Evolutionary conservation across 2,888 invertebrate genomes (phyloP), one percentile per base, ranked within the genome.

Genomic region (Gymnocheta viridis): DNA sequence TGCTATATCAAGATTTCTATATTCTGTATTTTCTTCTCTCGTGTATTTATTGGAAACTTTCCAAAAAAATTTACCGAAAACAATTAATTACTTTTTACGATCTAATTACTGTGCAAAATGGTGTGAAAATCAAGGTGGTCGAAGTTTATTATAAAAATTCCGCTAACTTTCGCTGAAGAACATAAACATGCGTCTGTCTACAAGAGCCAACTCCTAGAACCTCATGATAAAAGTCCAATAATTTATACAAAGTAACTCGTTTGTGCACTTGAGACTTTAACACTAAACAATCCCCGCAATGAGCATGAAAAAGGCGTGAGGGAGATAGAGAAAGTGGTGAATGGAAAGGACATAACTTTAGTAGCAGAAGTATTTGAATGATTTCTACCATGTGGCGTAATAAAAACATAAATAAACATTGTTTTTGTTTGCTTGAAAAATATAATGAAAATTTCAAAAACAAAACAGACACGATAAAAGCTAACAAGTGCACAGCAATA

Each of bases 261-360:
- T 70, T 70, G 49, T 67, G 72, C 72, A 78, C 82, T 82, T 78
- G 77, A 77, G 72, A 77, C 82, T 67, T 47, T 58, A 67, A 38
- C 67, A 49, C 27, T 51, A 17, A 44, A 64, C 27, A 51, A 24
- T 60, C 22, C 17, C 2, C 12, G 22, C 19, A 44, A 56, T 29
- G 56, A 4, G 29, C 41, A 14, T 22, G 49, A 22, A 14, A 17
- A 24, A 58, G n/a, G 7, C 6, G 29, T 14, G 9, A 12, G n/a
- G 24, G 14, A 72, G 12, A 32, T 5, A 41, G 35, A 51, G 27
- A 69, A 69, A 69, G 38, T 56, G 60, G 12, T 38, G 22, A 2
- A 35, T 12, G 19, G 35, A 38, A 38, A 44, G 47, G 27, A 44
- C 32, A 49, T 9, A 19, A 66, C 17, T 51, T 66, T 27, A 60